Base-by-base conservation (phyloP, 2,888 invertebrate genomes). In the Ptychoptera contaminata region DNA sequence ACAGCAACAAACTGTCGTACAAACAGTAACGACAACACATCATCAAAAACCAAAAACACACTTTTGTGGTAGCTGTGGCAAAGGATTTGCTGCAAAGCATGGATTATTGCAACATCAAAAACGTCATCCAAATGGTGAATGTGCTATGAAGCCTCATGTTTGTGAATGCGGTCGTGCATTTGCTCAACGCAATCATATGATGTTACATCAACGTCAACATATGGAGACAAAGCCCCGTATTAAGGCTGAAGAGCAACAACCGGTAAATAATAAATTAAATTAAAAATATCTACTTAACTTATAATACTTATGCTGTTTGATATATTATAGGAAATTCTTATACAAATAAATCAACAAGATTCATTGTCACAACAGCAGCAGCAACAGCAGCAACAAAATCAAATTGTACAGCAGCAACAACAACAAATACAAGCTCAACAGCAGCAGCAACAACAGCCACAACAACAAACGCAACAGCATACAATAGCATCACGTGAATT, bases 121-220 rank as follows among this genome's bases (percentile, higher is more conserved):
- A 48, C 74, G 77, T 46, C 84, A 85, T 58, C 82, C 84, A 2
- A 82, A 82, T 52, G 84, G 83, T 41, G 78, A 80, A 50, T 85
- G 85, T 58, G 82, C 84, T 42, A 67, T 85, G 40, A 74, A 83
- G 53, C 81, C 83, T 38, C 83, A 84, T 58, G 76, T 83, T 10
- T 86, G 86, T 58, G 81, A 82, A 57, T 86, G 86, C 58, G 82
- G 82, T 46, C 86, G 85, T 60, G 83, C 82, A 11, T 86, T 86
- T 72, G 82, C 82, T 70, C 86, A 86, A 64, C 85, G 85, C 67
- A 85, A 84, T 60, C 85, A 86, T 57, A 67, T 86, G 48, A 74
- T 83, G 68, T 67, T 85, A 45, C 86, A 86, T 59, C 84, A 85
- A 63, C 70, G 85, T 45, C 84, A 84, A 56, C 84, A 85, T 63